Conservation (phyloP, 37 sponge, comb jelly and placozoan genomes). For the Chondrilla cf. caribensis region DNA sequence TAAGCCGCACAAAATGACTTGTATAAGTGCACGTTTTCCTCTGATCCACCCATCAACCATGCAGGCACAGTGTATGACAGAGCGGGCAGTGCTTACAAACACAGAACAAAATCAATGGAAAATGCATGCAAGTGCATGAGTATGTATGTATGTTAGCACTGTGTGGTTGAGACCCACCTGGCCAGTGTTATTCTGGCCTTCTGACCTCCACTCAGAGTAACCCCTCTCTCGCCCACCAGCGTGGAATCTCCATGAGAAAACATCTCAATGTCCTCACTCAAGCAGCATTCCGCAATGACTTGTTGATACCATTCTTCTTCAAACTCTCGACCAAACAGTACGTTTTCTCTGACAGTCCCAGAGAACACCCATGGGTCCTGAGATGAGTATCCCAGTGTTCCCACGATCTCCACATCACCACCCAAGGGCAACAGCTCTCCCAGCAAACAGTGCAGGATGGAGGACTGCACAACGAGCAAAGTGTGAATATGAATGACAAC, state of each 20-base stretch:
- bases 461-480: slow-evolving; percentile 23
- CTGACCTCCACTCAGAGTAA: slow-evolving; percentile 63
- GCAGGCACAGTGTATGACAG: no score
- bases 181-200: slow-evolving; percentile 57
- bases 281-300: slow-evolving; percentile 40
- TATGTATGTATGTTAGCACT: no score
- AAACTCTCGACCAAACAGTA: slow-evolving; percentile 46
- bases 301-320: slow-evolving; percentile 41
- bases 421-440: slow-evolving; percentile 39
- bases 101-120: no score
- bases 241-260: slow-evolving; percentile 47
- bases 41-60: no score
- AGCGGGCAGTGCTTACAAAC: no score
- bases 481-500: background rate
- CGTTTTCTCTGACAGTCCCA: slow-evolving; percentile 54
- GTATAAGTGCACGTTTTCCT: no score
- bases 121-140: no score
- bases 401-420: slow-evolving; percentile 24
- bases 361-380: slow-evolving; percentile 65
- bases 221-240: slow-evolving; percentile 51
- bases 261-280: slow-evolving; percentile 47
- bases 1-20: background rate
- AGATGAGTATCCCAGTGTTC: slow-evolving; percentile 30
- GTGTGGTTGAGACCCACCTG: no score
- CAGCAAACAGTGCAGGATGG: slow-evolving; percentile 43